These are phyloP conservation scores for Erynnis tages DNA, from an alignment of 2,888 invertebrate species.

Conservation along the genomic window DNA sequence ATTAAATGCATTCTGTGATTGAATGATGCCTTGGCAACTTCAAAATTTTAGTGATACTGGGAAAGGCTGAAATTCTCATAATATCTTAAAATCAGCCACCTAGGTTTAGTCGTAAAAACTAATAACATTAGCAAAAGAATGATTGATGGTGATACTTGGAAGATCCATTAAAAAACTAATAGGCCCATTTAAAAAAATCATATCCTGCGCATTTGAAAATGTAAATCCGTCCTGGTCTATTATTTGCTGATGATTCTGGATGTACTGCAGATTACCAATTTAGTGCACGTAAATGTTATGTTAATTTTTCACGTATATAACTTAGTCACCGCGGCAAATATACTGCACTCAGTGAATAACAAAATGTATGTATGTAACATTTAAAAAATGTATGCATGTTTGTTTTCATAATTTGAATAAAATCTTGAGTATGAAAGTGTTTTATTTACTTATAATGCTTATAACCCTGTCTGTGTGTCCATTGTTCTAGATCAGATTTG, in stretches of 20 bases:
- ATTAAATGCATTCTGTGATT: constrained; percentile 71
- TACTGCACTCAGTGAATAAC: constrained; percentile 59
- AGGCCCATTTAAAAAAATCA: too few species aligned
- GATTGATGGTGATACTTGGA: background rate
- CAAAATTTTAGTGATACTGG: constrained; percentile 53
- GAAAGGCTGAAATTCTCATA: constrained; percentile 47
- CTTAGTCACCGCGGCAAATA: constrained; percentile 66
- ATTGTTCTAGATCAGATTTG: too few species aligned
- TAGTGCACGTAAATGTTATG: constrained; percentile 44
- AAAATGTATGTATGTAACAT: constrained; percentile 54
- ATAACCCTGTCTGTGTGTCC: too few species aligned
- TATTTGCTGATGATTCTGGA: constrained; percentile 21
- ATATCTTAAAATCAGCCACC: constrained; percentile 34
- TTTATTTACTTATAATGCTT: background rate
- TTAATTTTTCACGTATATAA: constrained; percentile 43
- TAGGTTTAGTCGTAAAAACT: constrained; percentile 40
- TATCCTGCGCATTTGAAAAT: constrained; percentile 26
- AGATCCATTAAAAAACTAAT: background rate
- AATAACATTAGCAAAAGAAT: constrained; percentile 37
- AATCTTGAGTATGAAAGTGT: background rate
- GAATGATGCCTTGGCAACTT: constrained; percentile 64
- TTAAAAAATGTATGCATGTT: constrained; percentile 75
- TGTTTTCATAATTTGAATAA: constrained; percentile 31
- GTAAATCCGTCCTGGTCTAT: constrained; percentile 58
- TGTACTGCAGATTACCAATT: constrained; percentile 1